Evolutionary conservation across 2,113 vertebrate species (phyloP), one percentile per base, ranked within the genome.

Genomic region (Junco hyemalis): DNA sequence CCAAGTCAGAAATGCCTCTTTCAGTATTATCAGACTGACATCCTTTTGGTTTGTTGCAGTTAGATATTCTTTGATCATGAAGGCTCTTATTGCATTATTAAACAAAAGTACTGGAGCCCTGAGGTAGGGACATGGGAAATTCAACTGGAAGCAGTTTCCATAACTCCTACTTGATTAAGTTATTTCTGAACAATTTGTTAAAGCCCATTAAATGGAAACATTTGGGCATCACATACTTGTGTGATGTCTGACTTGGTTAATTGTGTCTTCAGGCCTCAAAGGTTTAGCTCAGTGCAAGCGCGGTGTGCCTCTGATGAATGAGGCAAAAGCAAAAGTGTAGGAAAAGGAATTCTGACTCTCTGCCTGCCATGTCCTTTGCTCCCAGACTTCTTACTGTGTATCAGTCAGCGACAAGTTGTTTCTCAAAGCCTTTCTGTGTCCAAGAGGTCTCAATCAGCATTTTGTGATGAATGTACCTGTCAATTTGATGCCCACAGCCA

Each of bases 21-120:
- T 38, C 26, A 61, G 5, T 81, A 29, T 77, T 88, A 92, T 56
- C 61, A 73, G 25, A 8, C 57, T 94, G 90, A 66, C 14, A 79
- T 45, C 1, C 2, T 91, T 93, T 94, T 85, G 50, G 47, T 80
- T 96, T 31, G 4, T 71, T 95, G 54, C 64, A 90, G 76, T 95
- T 97, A 94, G 36, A 63, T 17, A 66, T 93, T 82, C 94, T 97
- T 97, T 97, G 95, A 97, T 97, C 92, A 88, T 73, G 72, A 64
- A 87, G 72, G 25, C 13, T 93, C 60, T 77, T 96, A 47, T 53
- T 97, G 86, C 76, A 96, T 97, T 96, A 97, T 97, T 97, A 87
- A 98, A 97, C 81, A 96, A 95, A 97, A 74, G 66, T 56, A 82
- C 83, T 90, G 44, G 65, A 92, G 91, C 71, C 63, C 81, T 66